phyloP scores from a whole-genome alignment of 1,140 invertebrate genomes.

The Oryzaephilus surinamensis region DNA sequence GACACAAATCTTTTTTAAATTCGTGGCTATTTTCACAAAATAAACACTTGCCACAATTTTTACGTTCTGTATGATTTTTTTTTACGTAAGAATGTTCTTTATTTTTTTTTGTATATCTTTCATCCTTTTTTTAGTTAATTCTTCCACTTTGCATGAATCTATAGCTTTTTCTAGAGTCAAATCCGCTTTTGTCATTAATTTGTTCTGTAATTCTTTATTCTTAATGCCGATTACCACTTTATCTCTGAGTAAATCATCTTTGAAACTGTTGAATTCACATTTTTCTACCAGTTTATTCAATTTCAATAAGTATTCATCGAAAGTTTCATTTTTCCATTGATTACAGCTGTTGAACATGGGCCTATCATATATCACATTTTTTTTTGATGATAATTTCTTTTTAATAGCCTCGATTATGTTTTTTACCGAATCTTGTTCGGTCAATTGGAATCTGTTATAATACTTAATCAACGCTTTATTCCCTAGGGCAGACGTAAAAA shows the following conservation, averaged over 20 bases:
- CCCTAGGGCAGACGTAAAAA: background rate
- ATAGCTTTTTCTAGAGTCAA: background rate
- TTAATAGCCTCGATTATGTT: background rate
- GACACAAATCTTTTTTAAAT: background rate
- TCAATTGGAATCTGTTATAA: background rate
- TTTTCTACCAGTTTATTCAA: background rate
- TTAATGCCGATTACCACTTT: background rate
- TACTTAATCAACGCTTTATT: background rate
- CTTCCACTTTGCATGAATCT: conserved; percentile 1
- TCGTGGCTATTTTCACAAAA: background rate
- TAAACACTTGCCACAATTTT: no score
- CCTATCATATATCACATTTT: background rate
- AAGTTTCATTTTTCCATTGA: background rate
- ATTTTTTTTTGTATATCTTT: background rate
- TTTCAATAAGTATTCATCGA: background rate
- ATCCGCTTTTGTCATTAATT: background rate
- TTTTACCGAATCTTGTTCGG: background rate
- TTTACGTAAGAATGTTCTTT: background rate
- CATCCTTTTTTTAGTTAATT: background rate
- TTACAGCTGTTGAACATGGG: background rate
- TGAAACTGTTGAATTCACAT: background rate
- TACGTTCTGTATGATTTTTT: background rate
- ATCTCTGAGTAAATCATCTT: background rate
- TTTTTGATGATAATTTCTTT: background rate
- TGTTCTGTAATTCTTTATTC: background rate